phyloP scores from a whole-genome alignment of 2,888 invertebrate genomes.

The Athripsodes cinereus region DNA sequence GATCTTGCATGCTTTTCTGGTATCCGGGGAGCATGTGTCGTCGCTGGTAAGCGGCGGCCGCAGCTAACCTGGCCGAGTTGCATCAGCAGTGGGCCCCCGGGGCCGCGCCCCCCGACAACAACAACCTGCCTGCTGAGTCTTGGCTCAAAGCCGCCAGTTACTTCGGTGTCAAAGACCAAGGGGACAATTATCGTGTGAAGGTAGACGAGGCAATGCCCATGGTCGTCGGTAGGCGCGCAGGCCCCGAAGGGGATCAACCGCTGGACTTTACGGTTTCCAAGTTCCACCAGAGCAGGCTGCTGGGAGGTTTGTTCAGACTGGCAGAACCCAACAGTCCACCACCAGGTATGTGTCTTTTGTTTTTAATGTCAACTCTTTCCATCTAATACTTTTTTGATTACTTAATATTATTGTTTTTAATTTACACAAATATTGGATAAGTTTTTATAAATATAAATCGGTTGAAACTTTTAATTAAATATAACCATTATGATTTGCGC shows the following conservation, averaged over 20 bases:
- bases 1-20: constrained; percentile 6
- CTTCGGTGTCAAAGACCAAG: constrained; percentile 24
- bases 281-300: constrained; percentile 34
- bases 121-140: constrained; percentile 32
- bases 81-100: constrained; percentile 38
- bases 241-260: constrained; percentile 56
- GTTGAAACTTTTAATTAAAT: too few relatives aligned
- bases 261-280: constrained; percentile 69
- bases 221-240: constrained; percentile 49
- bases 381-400: too few relatives aligned
- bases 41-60: constrained; percentile 39
- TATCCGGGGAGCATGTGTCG: constrained; percentile 24
- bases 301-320: constrained; percentile 29
- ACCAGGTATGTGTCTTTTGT: constrained; percentile 33
- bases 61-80: constrained; percentile 35
- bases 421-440: too few relatives aligned
- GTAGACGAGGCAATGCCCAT: constrained; percentile 51
- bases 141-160: constrained; percentile 22
- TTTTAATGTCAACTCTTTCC: too few relatives aligned
- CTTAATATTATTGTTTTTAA: too few relatives aligned
- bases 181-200: constrained; percentile 19
- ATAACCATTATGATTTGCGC: too few relatives aligned
- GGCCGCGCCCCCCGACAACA: constrained; percentile 28
- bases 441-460: too few relatives aligned
- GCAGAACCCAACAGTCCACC: constrained; percentile 34